Base-by-base conservation (phyloP, 2,113 vertebrate genomes). In the Embiotoca jacksoni region DNA sequence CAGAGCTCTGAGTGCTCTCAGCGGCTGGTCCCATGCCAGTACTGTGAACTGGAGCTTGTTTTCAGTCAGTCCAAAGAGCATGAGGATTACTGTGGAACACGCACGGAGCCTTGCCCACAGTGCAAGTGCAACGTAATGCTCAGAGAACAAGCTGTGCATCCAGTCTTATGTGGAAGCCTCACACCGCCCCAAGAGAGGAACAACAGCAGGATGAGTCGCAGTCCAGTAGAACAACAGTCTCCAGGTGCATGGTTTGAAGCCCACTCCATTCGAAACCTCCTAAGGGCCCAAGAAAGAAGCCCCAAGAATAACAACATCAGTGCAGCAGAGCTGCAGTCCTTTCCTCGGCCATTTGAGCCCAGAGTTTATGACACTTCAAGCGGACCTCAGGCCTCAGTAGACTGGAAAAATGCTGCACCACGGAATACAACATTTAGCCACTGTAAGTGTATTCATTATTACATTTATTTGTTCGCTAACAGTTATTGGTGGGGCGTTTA, bases 31-130 rank as follows among this genome's bases (percentile, higher is more conserved):
- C 84, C 94, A 0, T 99, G 98, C 87, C 97, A 94, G 86, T 98
- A 96, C 89, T 99, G 98, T 39, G 96, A 97, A 72, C 90, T 99
- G 70, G 97, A 97, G 90, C 94, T 99, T 14, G 80, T 93, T 35
- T 95, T 95, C 85, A 91, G 87, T 85, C 96, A 96, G 80, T 93
- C 96, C 16, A 94, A 92, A 89, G 96, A 97, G 7, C 98, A 99
- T 0, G 96, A 98, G 73, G 95, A 96, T 14, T 99, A 96, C 87
- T 99, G 97, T 3, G 98, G 98, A 0, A 94, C 97, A 6, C 93
- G 97, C 64, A 99, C 97, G 0, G 98, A 99, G 90, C 94, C 88
- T 0, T 99, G 98, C 58, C 85, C 86, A 0, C 70, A n/a, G 13
- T 99, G 98, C 85, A 94, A 95, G 15, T 94, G 87, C 65, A 95